These are phyloP conservation scores for Acrocyrtus sp. DNA, from an alignment of 2,888 invertebrate genomes.

Conservation along the genomic window DNA sequence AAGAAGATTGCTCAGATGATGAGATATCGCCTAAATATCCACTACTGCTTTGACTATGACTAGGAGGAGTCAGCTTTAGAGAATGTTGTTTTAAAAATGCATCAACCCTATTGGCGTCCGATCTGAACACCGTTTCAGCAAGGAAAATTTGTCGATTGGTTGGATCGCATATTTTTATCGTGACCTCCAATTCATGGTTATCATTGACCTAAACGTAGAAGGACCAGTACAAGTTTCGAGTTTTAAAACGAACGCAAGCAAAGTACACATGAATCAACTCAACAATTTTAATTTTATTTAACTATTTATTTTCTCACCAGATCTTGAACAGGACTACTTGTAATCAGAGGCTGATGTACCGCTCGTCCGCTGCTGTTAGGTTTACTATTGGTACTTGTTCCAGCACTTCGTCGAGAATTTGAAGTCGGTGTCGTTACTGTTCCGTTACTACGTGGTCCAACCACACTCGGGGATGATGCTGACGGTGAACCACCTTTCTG, in stretches of 20 bases:
- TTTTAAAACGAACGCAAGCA: too few species aligned
- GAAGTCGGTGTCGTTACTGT: not conserved
- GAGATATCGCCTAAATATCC: conserved; percentile 58
- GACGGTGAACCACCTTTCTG: conserved; percentile 5
- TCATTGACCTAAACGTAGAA: not conserved
- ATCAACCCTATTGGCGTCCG: conserved; percentile 24
- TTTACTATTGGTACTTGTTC: not conserved
- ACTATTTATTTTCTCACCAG: conserved; percentile 13
- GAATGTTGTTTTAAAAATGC: conserved; percentile 43
- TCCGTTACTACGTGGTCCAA: too few species aligned
- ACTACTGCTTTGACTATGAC: conserved; percentile 33
- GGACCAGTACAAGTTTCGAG: too few species aligned
- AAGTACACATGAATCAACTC: too few species aligned
- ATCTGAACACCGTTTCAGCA: conserved; percentile 20
- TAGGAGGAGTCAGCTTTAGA: conserved; percentile 20
- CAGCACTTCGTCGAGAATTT: not conserved
- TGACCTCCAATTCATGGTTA: conserved; percentile 18
- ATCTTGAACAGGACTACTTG: conserved; percentile 20
- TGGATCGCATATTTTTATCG: conserved; percentile 30
- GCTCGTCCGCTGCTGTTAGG: not conserved
- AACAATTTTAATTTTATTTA: too few species aligned
- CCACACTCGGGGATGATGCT: not conserved
- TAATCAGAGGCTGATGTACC: not conserved
- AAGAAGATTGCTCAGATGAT: conserved; percentile 20
- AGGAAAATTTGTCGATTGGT: conserved; percentile 15